These are phyloP conservation scores for Tholera decimalis DNA, from an alignment of 2,888 invertebrate species.

Conservation along the genomic window DNA sequence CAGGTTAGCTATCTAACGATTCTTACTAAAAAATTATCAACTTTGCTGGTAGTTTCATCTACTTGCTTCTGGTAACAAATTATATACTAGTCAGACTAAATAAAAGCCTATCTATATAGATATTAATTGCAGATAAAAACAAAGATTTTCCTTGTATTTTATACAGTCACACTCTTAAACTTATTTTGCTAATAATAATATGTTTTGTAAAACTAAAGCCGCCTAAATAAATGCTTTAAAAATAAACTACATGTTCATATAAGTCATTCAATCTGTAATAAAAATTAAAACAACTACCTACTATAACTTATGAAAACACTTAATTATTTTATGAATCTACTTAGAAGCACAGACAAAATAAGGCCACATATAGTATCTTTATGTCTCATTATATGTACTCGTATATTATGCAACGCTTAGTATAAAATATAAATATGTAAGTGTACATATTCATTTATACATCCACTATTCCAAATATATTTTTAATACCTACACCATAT, in stretches of 20 bases:
- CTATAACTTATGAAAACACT: constrained; percentile 4
- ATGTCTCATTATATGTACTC: too few species aligned
- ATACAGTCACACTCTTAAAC: too few species aligned
- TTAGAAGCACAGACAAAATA: neutral
- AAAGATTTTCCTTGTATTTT: too few species aligned
- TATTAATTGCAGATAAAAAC: too few species aligned
- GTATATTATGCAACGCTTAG: too few species aligned
- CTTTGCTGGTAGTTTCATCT: constrained; percentile 4
- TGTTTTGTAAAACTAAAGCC: neutral
- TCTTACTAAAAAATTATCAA: constrained; percentile 19
- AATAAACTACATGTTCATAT: constrained; percentile 1
- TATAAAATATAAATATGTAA: too few species aligned
- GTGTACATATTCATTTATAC: too few species aligned
- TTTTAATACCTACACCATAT: too few species aligned
- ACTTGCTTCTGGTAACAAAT: neutral
- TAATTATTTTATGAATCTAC: neutral
- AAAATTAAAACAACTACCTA: constrained; percentile 8
- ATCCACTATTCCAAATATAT: neutral
- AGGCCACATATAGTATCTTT: neutral
- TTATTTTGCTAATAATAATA: neutral
- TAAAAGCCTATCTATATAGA: too few species aligned
- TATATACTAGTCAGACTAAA: constrained; percentile 2
- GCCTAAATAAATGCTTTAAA: constrained; percentile 7
- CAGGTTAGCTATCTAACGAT: too few species aligned
- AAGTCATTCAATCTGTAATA: constrained; percentile 10